Conservation (phyloP, 2,113 vertebrate species). For the Pristiophorus japonicus region DNA sequence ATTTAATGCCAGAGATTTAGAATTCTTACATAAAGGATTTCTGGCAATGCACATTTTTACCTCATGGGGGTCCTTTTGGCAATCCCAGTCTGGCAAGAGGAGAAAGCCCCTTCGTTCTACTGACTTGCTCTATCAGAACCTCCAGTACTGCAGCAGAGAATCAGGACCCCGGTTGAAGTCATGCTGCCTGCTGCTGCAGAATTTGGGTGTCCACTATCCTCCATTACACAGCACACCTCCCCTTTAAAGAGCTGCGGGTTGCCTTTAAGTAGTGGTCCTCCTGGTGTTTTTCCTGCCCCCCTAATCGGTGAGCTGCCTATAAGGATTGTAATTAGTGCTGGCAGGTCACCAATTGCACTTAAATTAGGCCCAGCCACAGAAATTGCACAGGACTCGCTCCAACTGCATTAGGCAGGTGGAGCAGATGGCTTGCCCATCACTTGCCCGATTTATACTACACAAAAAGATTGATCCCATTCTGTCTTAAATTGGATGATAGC, state of each 20-base stretch:
- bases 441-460: constrained; percentile 9
- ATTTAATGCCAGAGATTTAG: no score
- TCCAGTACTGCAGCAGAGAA: background rate
- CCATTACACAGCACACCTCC: background rate
- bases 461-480: constrained; percentile 3
- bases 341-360: background rate
- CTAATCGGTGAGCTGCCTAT: background rate
- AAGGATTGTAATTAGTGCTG: background rate
- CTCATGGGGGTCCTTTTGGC: background rate
- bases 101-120: background rate
- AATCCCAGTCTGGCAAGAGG: background rate
- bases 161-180: background rate
- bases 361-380: background rate
- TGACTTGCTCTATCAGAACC: background rate
- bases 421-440: constrained; percentile 22
- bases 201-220: background rate
- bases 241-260: background rate
- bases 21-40: no score
- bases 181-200: background rate
- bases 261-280: background rate
- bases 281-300: background rate
- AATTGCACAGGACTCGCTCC: background rate
- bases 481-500: constrained; percentile 14
- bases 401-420: background rate
- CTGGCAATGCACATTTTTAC: background rate